A percentile compares a stretch with the other conserved stretches of the same genome.
phyloP scores from a whole-genome alignment of 2,113 vertebrate species.

The Centropristis striata region DNA sequence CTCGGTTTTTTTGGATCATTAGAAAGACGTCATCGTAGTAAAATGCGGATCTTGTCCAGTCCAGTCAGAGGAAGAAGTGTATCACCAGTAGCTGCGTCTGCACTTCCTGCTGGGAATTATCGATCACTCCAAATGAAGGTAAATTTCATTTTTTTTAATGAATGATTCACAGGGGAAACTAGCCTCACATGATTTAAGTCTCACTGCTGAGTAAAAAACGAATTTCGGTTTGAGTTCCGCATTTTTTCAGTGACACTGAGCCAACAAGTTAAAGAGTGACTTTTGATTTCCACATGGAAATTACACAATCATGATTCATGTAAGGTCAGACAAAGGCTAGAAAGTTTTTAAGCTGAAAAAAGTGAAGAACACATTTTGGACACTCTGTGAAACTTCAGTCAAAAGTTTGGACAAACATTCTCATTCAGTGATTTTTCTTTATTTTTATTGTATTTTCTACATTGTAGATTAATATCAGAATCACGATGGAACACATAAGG shows the following conservation, averaged over 20 bases:
- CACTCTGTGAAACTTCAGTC: no score
- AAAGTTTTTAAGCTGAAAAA: no score
- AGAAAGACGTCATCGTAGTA: neutral
- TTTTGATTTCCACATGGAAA: neutral
- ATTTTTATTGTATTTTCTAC: no score
- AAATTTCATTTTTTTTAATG: neutral
- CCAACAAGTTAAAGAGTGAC: neutral
- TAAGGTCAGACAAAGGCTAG: neutral
- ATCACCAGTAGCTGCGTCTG: neutral
- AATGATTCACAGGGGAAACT: neutral
- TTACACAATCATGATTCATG: neutral
- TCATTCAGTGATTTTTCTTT: no score
- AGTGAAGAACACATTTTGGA: no score
- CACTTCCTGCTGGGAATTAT: conserved; percentile 22
- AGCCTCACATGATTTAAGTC: neutral
- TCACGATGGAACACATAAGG: no score
- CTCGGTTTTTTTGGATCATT: neutral
- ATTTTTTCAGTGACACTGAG: neutral
- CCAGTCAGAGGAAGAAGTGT: no score
- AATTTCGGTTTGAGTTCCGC: neutral
- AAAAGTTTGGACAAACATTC: no score
- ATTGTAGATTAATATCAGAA: no score
- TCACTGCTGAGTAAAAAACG: neutral
- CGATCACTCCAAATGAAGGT: conserved; percentile 12
- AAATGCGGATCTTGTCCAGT: conserved; percentile 23